A percentile compares a stretch with the other conserved stretches of the same genome.
phyloP scores from a whole-genome alignment of 2,797 vertebrate genomes.

The Lagodon rhomboides region DNA sequence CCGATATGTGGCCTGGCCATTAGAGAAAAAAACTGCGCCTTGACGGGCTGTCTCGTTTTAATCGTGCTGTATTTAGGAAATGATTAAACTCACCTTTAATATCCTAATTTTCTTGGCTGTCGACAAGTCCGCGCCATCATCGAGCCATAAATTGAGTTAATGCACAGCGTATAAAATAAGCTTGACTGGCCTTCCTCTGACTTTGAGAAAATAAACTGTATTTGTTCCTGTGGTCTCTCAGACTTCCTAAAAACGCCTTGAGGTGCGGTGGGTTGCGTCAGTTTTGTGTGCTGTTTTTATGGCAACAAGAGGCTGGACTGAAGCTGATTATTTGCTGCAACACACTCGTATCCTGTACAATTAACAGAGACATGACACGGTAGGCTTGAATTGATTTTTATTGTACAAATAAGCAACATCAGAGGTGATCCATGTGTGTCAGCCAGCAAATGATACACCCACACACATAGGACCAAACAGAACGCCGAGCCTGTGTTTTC shows the following conservation, averaged over 20 bases:
- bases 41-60: neutral
- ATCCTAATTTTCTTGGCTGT: neutral
- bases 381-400: constrained; percentile 51
- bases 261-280: neutral
- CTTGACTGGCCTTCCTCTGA: neutral
- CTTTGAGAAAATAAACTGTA: neutral
- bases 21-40: too few relatives aligned
- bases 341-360: neutral
- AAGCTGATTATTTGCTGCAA: constrained; percentile 15
- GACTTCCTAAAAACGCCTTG: neutral
- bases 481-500: constrained; percentile 13
- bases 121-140: neutral
- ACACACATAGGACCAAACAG: constrained; percentile 38
- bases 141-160: neutral
- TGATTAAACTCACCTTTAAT: neutral
- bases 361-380: constrained; percentile 1
- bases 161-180: neutral
- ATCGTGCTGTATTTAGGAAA: neutral
- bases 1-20: too few relatives aligned
- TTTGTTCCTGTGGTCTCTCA: neutral
- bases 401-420: constrained; percentile 65
- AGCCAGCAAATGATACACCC: neutral
- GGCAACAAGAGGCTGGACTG: constrained; percentile 37
- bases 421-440: constrained; percentile 10
- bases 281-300: constrained; percentile 53